Conservation (phyloP, 2,888 invertebrate genomes). For the Leucania comma region DNA sequence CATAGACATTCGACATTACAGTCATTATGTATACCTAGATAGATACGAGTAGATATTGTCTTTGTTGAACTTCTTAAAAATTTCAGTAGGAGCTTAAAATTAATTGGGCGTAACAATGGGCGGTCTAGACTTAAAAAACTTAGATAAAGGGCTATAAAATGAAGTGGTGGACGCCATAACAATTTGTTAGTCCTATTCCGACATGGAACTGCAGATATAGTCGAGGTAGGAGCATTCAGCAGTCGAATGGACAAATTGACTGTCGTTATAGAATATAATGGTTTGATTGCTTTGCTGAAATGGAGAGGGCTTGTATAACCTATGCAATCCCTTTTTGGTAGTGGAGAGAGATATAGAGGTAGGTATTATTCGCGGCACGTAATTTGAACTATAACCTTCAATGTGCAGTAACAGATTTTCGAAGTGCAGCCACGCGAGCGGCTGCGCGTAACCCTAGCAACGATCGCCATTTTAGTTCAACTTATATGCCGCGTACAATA, state of each 20-base stretch:
- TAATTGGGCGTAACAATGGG: no score
- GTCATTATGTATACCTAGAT: constrained; percentile 45
- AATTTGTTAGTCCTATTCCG: constrained; percentile 46
- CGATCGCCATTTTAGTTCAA: no score
- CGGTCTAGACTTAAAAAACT: constrained; percentile 56
- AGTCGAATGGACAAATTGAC: constrained; percentile 59
- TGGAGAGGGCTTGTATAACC: background rate
- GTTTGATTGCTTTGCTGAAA: background rate
- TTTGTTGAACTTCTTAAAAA: background rate
- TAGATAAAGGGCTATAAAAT: constrained; percentile 63
- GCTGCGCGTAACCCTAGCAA: no score
- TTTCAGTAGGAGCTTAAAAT: no score
- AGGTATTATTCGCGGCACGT: no score
- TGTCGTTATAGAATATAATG: constrained; percentile 14
- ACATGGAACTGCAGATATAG: constrained; percentile 29
- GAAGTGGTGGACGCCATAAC: constrained; percentile 48
- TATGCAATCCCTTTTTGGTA: no score
- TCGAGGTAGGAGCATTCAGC: constrained; percentile 35
- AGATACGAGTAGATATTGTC: no score
- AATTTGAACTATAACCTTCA: no score
- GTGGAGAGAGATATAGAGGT: no score
- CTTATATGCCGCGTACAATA: no score
- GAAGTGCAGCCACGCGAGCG: no score
- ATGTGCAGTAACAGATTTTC: no score
- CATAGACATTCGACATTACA: constrained; percentile 29